These are phyloP conservation scores for Drosophila maculinotata DNA, from an alignment of 2,888 invertebrate genomes.

Conservation along the genomic window DNA sequence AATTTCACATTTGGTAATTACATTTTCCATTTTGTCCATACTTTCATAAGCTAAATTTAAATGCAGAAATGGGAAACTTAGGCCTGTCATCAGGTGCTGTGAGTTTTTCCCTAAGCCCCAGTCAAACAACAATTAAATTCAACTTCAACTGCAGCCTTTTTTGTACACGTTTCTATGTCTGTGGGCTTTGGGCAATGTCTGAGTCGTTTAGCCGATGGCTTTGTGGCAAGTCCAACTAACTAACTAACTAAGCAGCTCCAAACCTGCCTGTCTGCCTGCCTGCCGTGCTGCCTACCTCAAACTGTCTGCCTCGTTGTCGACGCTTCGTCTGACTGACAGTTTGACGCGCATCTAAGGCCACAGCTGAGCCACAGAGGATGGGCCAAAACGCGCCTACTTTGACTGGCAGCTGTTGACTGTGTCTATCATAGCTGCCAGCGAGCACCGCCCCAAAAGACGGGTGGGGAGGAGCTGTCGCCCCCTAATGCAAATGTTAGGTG, in stretches of 20 bases:
- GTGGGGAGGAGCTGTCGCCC: not conserved
- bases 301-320: conserved; percentile 14
- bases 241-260: conserved; percentile 52
- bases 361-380: conserved; percentile 3
- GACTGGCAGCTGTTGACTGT: conserved; percentile 70
- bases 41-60: conserved; percentile 10
- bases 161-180: conserved; percentile 5
- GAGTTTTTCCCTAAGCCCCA: not conserved
- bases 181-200: conserved; percentile 48
- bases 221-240: conserved; percentile 47
- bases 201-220: conserved; percentile 42
- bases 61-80: not conserved
- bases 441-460: not conserved
- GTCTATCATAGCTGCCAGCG: conserved; percentile 47
- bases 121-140: conserved; percentile 30
- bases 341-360: conserved; percentile 24
- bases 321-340: conserved; percentile 16
- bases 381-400: conserved; percentile 49
- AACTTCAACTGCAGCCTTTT: conserved; percentile 23
- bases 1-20: too few relatives aligned
- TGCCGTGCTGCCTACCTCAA: conserved; percentile 21
- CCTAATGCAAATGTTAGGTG: conserved; percentile 15
- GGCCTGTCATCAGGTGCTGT: not conserved
- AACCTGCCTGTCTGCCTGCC: not conserved
- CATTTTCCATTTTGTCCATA: not conserved